Base-by-base conservation (phyloP, 2,113 vertebrate genomes). In the Oceanites oceanicus region DNA sequence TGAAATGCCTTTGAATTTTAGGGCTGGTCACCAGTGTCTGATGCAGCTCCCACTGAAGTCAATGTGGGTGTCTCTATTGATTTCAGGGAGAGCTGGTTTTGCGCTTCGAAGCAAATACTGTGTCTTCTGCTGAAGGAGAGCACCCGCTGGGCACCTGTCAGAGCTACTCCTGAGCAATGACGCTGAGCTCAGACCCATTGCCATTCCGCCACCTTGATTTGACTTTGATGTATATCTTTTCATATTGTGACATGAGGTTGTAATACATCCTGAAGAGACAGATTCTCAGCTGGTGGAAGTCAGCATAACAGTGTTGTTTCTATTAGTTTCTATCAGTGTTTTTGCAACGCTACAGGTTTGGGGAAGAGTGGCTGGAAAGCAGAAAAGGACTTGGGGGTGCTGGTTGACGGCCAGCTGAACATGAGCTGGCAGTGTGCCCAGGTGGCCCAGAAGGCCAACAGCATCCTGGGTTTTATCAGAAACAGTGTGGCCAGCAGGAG, bases 151-250 rank as follows among this genome's bases (percentile, higher is more conserved):
- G 49, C 55, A 53, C 47, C 29, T 63, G 47, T 38, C 70, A 67
- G 65, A 68, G 44, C 59, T 77, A 10, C 42, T 62, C 22, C 63
- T 30, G n/a, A 68, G 47, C 63, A 52, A n/a, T 1, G 4, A 62
- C 0, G 2, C 8, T 0, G 1, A 36, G 50, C 42, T 71, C 52
- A 67, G 34, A 56, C 34, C 47, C 62, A 47, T 21, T 65, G 25
- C 42, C 4, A 0, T 86, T 86, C 62, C 2, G 4, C 25, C 32
- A 66, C 50, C 19, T 56, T 61, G 22, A 34, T 56, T 84, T 75
- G 62, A 67, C 40, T 77, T 92, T 42, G 29, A 65, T 36, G 9
- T 55, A 6, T 29, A 7, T 30, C 55, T 70, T 79, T 74, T 53
- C 0, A 1, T 66, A 15, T 66, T 1, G 2, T 47, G 67, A 79